These are phyloP conservation scores for Aelia acuminata DNA, from an alignment of 2,888 invertebrate species.

Conservation along the genomic window DNA sequence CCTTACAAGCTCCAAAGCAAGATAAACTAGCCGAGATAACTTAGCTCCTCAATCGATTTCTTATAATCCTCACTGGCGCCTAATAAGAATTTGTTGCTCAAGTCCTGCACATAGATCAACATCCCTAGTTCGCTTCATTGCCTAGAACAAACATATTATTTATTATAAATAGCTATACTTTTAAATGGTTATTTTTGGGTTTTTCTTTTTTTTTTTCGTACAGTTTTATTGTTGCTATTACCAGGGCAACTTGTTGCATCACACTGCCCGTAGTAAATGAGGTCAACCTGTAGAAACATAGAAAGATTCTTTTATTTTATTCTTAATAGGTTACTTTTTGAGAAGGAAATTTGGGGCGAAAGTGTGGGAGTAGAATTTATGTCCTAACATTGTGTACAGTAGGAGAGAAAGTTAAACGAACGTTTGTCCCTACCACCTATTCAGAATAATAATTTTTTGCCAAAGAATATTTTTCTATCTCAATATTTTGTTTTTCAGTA, in stretches of 20 bases:
- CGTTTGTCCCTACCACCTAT: background rate
- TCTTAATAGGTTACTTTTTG: background rate
- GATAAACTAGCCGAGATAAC: too few relatives aligned
- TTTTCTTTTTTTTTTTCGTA: background rate
- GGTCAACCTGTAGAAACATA: background rate
- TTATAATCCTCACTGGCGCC: background rate
- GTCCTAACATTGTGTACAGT: background rate
- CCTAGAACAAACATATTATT: background rate
- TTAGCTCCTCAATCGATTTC: background rate
- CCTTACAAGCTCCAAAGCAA: too few relatives aligned
- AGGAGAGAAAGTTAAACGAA: background rate
- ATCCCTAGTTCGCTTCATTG: background rate
- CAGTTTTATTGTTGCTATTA: background rate
- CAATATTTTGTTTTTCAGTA: too few relatives aligned
- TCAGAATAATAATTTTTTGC: background rate
- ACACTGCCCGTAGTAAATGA: background rate
- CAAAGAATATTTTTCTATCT: background rate
- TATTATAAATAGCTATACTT: background rate
- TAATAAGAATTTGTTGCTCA: background rate
- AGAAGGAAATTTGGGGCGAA: background rate
- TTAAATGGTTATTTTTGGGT: background rate
- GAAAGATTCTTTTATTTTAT: background rate
- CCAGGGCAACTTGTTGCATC: background rate
- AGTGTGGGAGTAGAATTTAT: background rate
- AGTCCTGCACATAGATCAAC: background rate